These are phyloP conservation scores for Trachemys scripta DNA, from an alignment of 2,113 vertebrate genomes.

Conservation along the genomic window DNA sequence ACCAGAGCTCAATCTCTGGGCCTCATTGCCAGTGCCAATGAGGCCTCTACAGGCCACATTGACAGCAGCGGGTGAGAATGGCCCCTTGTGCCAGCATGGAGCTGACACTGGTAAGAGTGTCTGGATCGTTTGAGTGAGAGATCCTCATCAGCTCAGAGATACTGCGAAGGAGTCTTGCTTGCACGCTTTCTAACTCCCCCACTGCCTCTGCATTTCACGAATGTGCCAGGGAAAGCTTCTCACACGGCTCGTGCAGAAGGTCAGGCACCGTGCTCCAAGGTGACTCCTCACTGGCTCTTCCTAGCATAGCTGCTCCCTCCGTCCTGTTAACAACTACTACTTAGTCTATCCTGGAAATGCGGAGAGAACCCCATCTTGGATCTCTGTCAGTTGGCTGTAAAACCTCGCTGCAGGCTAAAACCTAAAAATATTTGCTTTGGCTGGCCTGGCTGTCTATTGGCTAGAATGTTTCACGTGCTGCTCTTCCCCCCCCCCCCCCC, in stretches of 20 bases:
- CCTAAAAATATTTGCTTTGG: not conserved
- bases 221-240: not conserved
- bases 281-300: too few species aligned
- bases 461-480: not conserved
- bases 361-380: not conserved
- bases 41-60: not conserved
- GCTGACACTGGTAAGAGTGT: not conserved
- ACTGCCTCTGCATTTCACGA: not conserved
- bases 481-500: not conserved
- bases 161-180: not conserved
- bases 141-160: not conserved
- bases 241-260: not conserved
- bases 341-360: too few species aligned
- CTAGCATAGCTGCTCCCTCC: not conserved
- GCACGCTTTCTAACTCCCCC: not conserved
- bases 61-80: not conserved
- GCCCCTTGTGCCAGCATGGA: not conserved
- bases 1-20: not conserved
- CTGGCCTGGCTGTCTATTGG: not conserved
- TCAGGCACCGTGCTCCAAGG: not conserved
- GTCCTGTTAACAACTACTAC: accelerated
- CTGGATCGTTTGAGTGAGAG: not conserved
- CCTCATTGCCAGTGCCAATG: too few species aligned
- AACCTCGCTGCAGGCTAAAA: not conserved
- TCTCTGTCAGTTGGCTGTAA: not conserved